Conservation (phyloP, 2,888 invertebrate species). For the Agrypnus murinus region DNA sequence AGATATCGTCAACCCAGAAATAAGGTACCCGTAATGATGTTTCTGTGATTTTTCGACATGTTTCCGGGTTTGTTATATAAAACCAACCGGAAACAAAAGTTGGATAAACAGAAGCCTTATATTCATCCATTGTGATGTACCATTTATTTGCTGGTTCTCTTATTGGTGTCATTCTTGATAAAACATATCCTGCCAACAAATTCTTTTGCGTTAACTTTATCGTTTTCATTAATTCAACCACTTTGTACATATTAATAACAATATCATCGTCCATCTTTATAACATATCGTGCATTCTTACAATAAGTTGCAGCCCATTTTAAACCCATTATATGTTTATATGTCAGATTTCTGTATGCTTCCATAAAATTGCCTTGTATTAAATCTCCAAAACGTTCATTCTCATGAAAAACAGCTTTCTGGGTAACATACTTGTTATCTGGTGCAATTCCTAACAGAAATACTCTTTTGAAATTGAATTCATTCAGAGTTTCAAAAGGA, state of each 20-base stretch:
- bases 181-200: conserved; percentile 79
- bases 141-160: conserved; percentile 84
- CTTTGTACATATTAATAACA: conserved; percentile 79
- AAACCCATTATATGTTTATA: conserved; percentile 89
- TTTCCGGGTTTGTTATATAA: conserved; percentile 82
- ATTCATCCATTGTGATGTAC: conserved; percentile 84
- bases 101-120: conserved; percentile 77
- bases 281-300: conserved; percentile 77
- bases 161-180: conserved; percentile 78
- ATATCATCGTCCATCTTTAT: conserved; percentile 91
- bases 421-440: conserved; percentile 73
- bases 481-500: conserved; percentile 73
- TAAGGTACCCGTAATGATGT: conserved; percentile 76
- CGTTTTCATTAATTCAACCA: conserved; percentile 71
- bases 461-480: conserved; percentile 77
- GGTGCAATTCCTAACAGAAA: conserved; percentile 80
- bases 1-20: conserved; percentile 96
- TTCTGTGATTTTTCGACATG: conserved; percentile 75
- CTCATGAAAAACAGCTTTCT: conserved; percentile 78
- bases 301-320: conserved; percentile 81
- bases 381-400: conserved; percentile 79
- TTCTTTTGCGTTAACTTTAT: conserved; percentile 66
- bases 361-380: conserved; percentile 84
- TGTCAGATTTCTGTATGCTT: conserved; percentile 87
- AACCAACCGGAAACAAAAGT: conserved; percentile 89